A percentile compares a stretch with the other conserved stretches of the same genome.
These are phyloP conservation scores for Zaprionus camerounensis DNA, from an alignment of 1,140 invertebrate species.

Conservation along the genomic window DNA sequence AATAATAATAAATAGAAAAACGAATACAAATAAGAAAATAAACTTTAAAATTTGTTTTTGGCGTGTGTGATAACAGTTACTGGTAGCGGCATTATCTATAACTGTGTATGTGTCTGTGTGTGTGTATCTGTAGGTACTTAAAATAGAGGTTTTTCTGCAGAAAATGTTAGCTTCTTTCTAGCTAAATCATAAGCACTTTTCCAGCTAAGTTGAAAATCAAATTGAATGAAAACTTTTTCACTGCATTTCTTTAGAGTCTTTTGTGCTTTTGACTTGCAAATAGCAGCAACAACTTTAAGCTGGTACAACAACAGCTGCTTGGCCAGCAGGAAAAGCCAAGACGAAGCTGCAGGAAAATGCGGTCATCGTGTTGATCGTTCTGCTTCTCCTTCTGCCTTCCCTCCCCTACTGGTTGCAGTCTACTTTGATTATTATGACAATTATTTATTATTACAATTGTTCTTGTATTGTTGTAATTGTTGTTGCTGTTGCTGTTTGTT, in stretches of 20 bases:
- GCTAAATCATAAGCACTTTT: not conserved
- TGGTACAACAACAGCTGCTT: constrained; percentile 8
- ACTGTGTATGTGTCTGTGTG: not conserved
- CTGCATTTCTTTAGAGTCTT: not conserved
- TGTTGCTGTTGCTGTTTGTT: constrained; percentile 10
- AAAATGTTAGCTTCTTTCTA: not conserved
- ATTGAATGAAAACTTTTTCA: not conserved
- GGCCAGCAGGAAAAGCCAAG: constrained; percentile 23
- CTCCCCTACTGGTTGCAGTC: not conserved
- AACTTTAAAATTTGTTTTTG: too few relatives aligned
- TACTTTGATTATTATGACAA: constrained; percentile 29
- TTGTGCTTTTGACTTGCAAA: not conserved
- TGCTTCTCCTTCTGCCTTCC: not conserved
- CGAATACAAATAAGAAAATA: not conserved
- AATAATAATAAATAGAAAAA: not conserved
- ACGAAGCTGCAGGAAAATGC: constrained; percentile 34
- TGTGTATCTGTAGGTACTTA: not conserved
- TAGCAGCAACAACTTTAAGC: not conserved
- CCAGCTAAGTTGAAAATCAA: not conserved
- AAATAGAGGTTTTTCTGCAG: not conserved
- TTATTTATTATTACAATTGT: constrained; percentile 27
- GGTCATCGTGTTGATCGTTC: constrained; percentile 22
- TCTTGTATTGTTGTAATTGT: not conserved
- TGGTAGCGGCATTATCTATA: not conserved
- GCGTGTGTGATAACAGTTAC: not conserved